Conservation (phyloP, 1,140 invertebrate genomes). For the Anadara kagoshimensis region DNA sequence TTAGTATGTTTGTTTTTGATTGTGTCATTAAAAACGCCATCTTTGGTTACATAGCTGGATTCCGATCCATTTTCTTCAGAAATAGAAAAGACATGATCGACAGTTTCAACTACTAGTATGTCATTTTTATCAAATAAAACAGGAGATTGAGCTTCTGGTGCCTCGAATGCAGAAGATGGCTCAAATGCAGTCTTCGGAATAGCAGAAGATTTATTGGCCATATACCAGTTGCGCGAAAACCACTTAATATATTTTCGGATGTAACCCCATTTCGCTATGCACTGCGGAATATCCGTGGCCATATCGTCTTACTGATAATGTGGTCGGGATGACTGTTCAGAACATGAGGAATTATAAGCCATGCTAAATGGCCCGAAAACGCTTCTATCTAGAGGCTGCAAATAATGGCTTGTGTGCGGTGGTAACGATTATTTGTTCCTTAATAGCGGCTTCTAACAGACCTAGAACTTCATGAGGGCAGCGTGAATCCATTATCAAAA, state of each 20-base stretch:
- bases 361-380: slow-evolving; percentile 39
- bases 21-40: no score
- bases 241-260: background rate
- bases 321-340: background rate
- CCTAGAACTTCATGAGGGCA: slow-evolving; percentile 38
- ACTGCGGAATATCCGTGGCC: no score
- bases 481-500: no score
- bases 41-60: no score
- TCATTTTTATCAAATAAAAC: no score
- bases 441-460: slow-evolving; percentile 34
- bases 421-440: slow-evolving; percentile 34
- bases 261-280: background rate
- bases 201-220: slow-evolving; percentile 9
- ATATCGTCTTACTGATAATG: background rate
- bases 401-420: no score
- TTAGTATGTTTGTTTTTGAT: no score
- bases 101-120: no score
- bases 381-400: slow-evolving; percentile 38
- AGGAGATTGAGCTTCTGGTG: no score
- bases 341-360: slow-evolving; percentile 1
- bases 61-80: no score
- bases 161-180: slow-evolving; percentile 6
- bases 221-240: slow-evolving; percentile 19
- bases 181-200: background rate
- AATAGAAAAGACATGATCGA: no score